A percentile compares a stretch with the other conserved stretches of the same genome.
phyloP scores from a whole-genome alignment of 2,797 vertebrate genomes.

The Muraenolepis orangiensis region DNA sequence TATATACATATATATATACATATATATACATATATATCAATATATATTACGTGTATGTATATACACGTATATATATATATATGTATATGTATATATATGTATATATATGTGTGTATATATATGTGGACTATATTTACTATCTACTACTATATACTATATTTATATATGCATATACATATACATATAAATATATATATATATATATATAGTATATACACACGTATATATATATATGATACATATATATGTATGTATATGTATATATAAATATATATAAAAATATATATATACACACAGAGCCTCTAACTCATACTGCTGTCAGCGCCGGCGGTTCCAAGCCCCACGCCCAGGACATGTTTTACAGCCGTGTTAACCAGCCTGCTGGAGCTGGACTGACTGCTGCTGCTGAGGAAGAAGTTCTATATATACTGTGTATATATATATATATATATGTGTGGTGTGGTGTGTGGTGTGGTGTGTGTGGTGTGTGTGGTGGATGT shows the following conservation, averaged over 20 bases:
- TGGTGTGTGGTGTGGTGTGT: conserved; percentile 12
- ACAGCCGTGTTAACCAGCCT: conserved; percentile 60
- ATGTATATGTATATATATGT: conserved; percentile 20
- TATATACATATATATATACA: too few relatives aligned
- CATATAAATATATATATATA: too few relatives aligned
- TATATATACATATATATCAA: too few relatives aligned
- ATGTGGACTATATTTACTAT: too few relatives aligned
- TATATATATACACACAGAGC: conserved; percentile 29
- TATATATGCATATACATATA: too few relatives aligned
- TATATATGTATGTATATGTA: conserved; percentile 6
- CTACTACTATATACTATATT: too few relatives aligned
- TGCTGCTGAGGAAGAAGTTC: conserved; percentile 55
- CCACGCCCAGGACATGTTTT: conserved; percentile 64
- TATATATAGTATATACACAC: too few relatives aligned
- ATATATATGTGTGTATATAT: too few relatives aligned
- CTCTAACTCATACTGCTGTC: conserved; percentile 59
- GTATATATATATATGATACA: too few relatives aligned
- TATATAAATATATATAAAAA: conserved; percentile 28
- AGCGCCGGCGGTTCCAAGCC: conserved; percentile 64
- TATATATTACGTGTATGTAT: too few relatives aligned
- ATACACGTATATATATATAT: not conserved
- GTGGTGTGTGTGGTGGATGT: too few relatives aligned
- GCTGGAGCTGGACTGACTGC: conserved; percentile 64
- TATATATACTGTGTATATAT: not conserved
- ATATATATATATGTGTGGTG: conserved; percentile 36